These are phyloP conservation scores for Amblyteles armatorius DNA, from an alignment of 2,888 invertebrate genomes.

Conservation along the genomic window DNA sequence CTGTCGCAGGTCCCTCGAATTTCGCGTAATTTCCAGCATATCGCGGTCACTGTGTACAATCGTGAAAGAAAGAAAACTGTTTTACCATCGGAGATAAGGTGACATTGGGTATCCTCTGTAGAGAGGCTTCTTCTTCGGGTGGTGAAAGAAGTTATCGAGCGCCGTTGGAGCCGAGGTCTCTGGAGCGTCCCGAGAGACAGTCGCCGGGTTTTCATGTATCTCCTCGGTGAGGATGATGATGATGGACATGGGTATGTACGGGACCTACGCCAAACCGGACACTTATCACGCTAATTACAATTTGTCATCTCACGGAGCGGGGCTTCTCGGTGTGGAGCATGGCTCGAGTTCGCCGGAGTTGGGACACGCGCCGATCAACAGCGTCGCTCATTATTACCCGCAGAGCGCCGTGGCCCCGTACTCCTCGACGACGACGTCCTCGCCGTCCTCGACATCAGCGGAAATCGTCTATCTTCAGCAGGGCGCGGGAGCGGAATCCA, in stretches of 20 bases:
- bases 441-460: constrained; percentile 81
- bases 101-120: not conserved
- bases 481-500: constrained; percentile 69
- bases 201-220: constrained; percentile 76
- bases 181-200: constrained; percentile 52
- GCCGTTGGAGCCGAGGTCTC: constrained; percentile 6
- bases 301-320: constrained; percentile 56
- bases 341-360: constrained; percentile 84
- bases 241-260: constrained; percentile 94
- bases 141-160: no score
- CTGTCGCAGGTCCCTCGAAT: constrained; percentile 20
- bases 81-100: no score
- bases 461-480: constrained; percentile 70
- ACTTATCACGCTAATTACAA: constrained; percentile 76
- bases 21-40: not conserved
- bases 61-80: not conserved
- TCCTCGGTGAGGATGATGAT: constrained; percentile 88
- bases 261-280: constrained; percentile 84
- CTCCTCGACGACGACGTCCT: constrained; percentile 79
- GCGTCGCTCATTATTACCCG: constrained; percentile 79
- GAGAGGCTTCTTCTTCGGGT: no score
- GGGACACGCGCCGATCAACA: constrained; percentile 67
- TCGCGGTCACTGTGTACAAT: not conserved
- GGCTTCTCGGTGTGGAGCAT: constrained; percentile 84
- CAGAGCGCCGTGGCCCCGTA: constrained; percentile 82